phyloP scores from a whole-genome alignment of 2,113 vertebrate species.

The Sprattus sprattus region DNA sequence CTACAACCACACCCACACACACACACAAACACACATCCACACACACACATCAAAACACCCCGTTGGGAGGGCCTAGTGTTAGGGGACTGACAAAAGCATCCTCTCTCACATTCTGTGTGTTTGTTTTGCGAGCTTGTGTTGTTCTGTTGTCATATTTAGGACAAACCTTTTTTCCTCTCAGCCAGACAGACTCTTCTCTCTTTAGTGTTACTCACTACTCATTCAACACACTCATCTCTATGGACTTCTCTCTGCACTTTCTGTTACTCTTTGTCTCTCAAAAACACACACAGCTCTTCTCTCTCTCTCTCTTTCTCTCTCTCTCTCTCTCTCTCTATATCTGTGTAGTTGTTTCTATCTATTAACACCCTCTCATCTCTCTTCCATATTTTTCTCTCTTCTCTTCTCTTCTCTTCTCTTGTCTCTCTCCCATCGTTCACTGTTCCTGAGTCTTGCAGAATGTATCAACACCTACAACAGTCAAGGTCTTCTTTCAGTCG shows the following conservation, averaged over 20 bases:
- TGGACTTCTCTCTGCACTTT: background rate
- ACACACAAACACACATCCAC: background rate
- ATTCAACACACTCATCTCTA: background rate
- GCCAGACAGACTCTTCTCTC: background rate
- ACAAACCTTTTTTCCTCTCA: slow-evolving; percentile 36
- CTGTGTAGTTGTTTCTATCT: slow-evolving; percentile 20
- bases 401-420: slow-evolving; percentile 4
- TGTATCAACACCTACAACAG: background rate
- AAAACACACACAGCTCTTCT: background rate
- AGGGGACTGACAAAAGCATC: background rate
- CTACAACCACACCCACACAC: background rate
- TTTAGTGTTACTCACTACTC: background rate
- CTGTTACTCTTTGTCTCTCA: background rate
- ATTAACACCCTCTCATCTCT: background rate
- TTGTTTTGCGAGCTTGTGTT: slow-evolving; percentile 14
- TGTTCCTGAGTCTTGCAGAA: slow-evolving; percentile 4
- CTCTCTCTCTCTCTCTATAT: slow-evolving; percentile 22
- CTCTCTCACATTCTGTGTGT: slow-evolving; percentile 17
- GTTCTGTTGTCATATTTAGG: slow-evolving; percentile 43
- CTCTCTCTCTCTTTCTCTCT: background rate
- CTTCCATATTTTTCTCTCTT: background rate
- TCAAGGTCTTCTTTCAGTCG: slow-evolving; percentile 12
- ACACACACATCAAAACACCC: background rate
- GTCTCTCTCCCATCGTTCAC: slow-evolving; percentile 24
- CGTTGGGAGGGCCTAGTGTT: background rate